Conservation (phyloP, 2,888 invertebrate genomes). For the Augochlorella aurata region DNA sequence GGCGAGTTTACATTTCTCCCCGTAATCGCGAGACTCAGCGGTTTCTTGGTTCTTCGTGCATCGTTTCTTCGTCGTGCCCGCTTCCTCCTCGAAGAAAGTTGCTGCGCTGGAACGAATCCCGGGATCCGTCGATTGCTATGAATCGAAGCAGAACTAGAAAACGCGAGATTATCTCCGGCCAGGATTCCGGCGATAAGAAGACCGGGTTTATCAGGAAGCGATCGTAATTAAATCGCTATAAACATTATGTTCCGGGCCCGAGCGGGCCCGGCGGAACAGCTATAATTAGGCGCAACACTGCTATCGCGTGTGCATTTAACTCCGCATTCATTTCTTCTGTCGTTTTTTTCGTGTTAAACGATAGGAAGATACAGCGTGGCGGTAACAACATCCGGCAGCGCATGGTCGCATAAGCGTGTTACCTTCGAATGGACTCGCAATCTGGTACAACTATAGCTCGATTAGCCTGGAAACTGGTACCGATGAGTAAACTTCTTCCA, state of each 20-base stretch:
- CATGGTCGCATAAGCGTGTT: slow-evolving; percentile 6
- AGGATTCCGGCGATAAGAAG: slow-evolving; percentile 28
- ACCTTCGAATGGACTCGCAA: slow-evolving; percentile 8
- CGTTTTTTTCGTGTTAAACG: slow-evolving; percentile 11
- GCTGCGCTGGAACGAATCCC: background rate
- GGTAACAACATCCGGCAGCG: slow-evolving; percentile 30
- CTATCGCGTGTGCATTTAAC: slow-evolving; percentile 29
- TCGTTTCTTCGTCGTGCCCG: background rate
- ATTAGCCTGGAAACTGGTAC: background rate
- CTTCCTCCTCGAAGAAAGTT: no score
- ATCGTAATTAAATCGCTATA: slow-evolving; percentile 57
- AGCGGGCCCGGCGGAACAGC: background rate
- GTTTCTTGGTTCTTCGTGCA: slow-evolving; percentile 11
- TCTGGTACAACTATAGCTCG: background rate
- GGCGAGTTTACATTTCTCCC: slow-evolving; percentile 34
- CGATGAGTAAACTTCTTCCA: background rate
- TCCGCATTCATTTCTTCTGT: background rate
- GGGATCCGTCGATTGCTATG: background rate
- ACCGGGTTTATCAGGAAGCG: slow-evolving; percentile 56
- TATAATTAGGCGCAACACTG: background rate
- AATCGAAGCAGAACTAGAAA: background rate
- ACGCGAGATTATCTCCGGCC: slow-evolving; percentile 7
- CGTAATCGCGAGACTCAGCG: slow-evolving; percentile 14
- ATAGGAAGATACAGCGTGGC: slow-evolving; percentile 2
- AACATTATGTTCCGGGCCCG: background rate